These are phyloP conservation scores for Drepana falcataria DNA, from an alignment of 2,888 invertebrate genomes.

Conservation along the genomic window DNA sequence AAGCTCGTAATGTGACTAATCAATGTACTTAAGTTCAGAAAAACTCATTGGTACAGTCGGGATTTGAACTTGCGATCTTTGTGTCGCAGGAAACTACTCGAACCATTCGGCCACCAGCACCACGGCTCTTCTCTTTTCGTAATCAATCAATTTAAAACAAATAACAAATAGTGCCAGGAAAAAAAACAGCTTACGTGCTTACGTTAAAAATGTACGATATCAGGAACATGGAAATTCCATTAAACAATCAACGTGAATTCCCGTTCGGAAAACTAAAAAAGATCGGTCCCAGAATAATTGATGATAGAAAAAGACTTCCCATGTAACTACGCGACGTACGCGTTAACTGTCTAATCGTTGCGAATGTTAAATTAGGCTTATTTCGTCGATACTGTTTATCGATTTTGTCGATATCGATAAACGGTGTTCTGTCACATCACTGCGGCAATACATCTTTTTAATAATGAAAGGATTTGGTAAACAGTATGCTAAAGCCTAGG, in stretches of 20 bases:
- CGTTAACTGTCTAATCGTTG: slow-evolving; percentile 33
- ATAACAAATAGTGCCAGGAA: too few relatives aligned
- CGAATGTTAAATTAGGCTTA: slow-evolving; percentile 36
- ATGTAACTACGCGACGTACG: slow-evolving; percentile 31
- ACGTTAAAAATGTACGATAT: background rate
- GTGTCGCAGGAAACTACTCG: too few relatives aligned
- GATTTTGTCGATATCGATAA: slow-evolving; percentile 40
- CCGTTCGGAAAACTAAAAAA: slow-evolving; percentile 18
- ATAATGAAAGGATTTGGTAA: slow-evolving; percentile 72
- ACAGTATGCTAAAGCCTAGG: slow-evolving; percentile 34
- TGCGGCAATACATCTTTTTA: slow-evolving; percentile 62
- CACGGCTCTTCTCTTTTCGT: too few relatives aligned
- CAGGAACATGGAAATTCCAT: slow-evolving; percentile 14
- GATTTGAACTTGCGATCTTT: too few relatives aligned
- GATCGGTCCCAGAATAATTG: slow-evolving; percentile 40
- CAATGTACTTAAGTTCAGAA: too few relatives aligned
- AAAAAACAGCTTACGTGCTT: too few relatives aligned
- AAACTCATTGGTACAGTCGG: too few relatives aligned
- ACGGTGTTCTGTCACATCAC: slow-evolving; percentile 33
- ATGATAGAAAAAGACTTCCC: slow-evolving; percentile 54
- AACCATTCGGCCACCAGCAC: too few relatives aligned
- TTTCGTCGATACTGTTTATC: slow-evolving; percentile 6
- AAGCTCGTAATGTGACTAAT: too few relatives aligned
- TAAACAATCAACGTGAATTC: slow-evolving; percentile 29
- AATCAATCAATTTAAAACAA: too few relatives aligned